Base-by-base conservation (phyloP, 35 echinoderm and acorn worm genomes). In the Stichopus chloronotus region DNA sequence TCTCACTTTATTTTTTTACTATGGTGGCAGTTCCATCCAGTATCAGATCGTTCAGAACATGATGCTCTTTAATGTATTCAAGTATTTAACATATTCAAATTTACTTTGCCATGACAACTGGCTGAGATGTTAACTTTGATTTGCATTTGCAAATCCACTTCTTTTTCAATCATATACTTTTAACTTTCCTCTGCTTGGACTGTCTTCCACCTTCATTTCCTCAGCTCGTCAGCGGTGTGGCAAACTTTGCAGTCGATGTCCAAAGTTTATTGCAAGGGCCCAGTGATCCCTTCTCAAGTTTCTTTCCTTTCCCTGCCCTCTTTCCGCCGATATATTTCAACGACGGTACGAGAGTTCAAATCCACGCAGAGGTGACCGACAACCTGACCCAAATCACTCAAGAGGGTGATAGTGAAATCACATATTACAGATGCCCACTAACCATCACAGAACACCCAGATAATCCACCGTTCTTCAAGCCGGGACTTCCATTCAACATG, bases 391-490 rank as follows among this genome's bases (percentile, higher is more conserved):
- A 55, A 6, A 7, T n/a, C 24, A 58, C 82, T 4, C 17, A 85
- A 58, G 56, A 55, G 6, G 82, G 55, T 7, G 55, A 85, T 1
- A 85, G 82, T 58, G 8, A 20, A 20, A 85, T 85, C 54, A 16
- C 17, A 1, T 85, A 85, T 55, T 85, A 85, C 23, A 9, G 58
- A 19, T 53, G 54, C 55, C 82, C 55, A 5, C 7, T 85, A 8
- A 19, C 6, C 3, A 13, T 85, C 9, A 20, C 5, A 20, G 82
- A 85, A 58, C 82, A 85, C 52, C 82, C 82, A 9, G 82, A 85
- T 53, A 85, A 85, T 58, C 55, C 82, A 19, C 55, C 11, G n/a
- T 6, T n/a, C 54, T 85, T 85, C 82, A 85, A 85, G 24, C 82
- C 82, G 0, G 82, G 82, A 5, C 20, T n/a, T 13, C 4, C 56